A percentile compares a stretch with the other conserved stretches of the same genome.
Conservation (phyloP, 2,113 vertebrate species). For the Thymallus thymallus region DNA sequence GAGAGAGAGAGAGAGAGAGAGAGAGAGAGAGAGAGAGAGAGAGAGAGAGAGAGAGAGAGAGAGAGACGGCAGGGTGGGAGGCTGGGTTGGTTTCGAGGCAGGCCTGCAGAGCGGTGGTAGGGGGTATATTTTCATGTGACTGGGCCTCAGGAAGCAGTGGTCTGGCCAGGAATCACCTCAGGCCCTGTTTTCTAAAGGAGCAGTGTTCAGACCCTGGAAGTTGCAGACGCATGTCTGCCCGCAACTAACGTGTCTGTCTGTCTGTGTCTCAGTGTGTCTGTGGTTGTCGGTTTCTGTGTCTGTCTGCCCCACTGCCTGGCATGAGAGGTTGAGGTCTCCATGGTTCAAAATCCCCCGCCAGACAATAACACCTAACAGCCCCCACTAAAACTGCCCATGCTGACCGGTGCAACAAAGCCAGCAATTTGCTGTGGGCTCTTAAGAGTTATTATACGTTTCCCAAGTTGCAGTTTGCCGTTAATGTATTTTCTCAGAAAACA, state of each 20-base stretch:
- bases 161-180: slow-evolving; percentile 62
- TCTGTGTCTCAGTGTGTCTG: too few species aligned
- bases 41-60: slow-evolving; percentile 60
- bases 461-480: background rate
- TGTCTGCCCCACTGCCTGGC: background rate
- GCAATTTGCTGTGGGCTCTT: too few species aligned
- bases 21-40: slow-evolving; percentile 64
- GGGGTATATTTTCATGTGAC: slow-evolving; percentile 75
- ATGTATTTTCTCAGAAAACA: background rate
- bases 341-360: too few species aligned
- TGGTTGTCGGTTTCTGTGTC: background rate
- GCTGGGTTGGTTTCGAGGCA: slow-evolving; percentile 50
- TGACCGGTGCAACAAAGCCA: too few species aligned
- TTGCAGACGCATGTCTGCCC: background rate
- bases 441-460: background rate
- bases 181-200: slow-evolving; percentile 46
- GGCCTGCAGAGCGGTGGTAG: slow-evolving; percentile 55
- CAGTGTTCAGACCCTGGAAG: slow-evolving; percentile 49
- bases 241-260: background rate
- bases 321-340: too few species aligned
- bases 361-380: too few species aligned
- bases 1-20: slow-evolving; percentile 63
- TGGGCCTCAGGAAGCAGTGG: slow-evolving; percentile 73
- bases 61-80: slow-evolving; percentile 46
- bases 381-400: too few species aligned